phyloP scores from a whole-genome alignment of 92 coral and sea anemone species.

The Epizoanthus illoricatus region DNA sequence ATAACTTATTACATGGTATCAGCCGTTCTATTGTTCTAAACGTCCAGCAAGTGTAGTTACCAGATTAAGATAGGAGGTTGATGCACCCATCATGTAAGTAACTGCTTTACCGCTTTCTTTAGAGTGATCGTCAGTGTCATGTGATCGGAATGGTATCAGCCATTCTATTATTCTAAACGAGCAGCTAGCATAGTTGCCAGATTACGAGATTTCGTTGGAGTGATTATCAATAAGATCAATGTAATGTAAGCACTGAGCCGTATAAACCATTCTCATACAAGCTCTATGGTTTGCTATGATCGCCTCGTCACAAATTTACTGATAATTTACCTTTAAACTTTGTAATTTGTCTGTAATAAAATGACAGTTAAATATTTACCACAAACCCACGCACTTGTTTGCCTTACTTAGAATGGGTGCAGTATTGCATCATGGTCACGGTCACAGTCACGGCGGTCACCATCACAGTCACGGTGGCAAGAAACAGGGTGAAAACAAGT shows the following conservation, averaged over 20 bases:
- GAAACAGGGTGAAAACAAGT: constrained; percentile 21
- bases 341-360: neutral
- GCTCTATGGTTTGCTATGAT: no score
- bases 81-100: constrained; percentile 77
- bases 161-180: constrained; percentile 38
- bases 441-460: constrained; percentile 65
- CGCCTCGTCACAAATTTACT: no score
- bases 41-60: no score
- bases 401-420: constrained; percentile 74
- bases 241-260: constrained; percentile 89
- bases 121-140: constrained; percentile 86
- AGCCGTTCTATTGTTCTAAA: no score
- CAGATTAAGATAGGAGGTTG: constrained; percentile 57
- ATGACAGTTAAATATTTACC: no score
- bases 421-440: constrained; percentile 80
- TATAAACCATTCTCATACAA: no score
- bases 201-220: constrained; percentile 86
- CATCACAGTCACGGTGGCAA: constrained; percentile 44
- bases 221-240: constrained; percentile 81
- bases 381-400: neutral
- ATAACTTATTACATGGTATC: no score
- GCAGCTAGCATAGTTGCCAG: constrained; percentile 62
- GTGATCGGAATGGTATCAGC: constrained; percentile 44
- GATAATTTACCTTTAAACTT: neutral
- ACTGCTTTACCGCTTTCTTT: constrained; percentile 83